Evolutionary conservation across 2,888 invertebrate genomes (phyloP), one percentile per base, ranked within the genome.

Genomic region (Beris chalybata): DNA sequence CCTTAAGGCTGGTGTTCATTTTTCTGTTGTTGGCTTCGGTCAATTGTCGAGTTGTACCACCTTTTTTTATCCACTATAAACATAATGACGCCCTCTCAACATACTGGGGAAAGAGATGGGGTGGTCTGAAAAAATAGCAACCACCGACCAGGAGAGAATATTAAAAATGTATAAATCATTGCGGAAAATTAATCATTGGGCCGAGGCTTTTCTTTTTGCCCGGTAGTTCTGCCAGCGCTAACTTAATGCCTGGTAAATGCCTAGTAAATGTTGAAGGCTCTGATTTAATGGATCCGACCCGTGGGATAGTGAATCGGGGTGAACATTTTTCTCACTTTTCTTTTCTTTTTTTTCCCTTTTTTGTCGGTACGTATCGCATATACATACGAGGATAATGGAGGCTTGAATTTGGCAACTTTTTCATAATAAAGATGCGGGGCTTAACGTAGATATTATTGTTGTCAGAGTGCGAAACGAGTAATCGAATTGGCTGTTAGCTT

Each of bases 131-230:
- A 38, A 38, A 38, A 38, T 22, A 22, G 22, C 22, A 38, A 38
- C 38, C 38, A 38, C 53, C 57, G 9, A 29, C 47, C 29, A 43
- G 48, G 11, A 7, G 52, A 47, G 52, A 61, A 43, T 61, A 61
- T 61, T 61, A 61, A 61, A 61, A 61, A 61, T 61, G 50, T 38
- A 61, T 61, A 61, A 61, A 61, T 61, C 61, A 61, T 61, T 43
- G 61, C 15, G 38, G 38, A 52, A 61, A 61, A 61, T 61, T 61
- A 32, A 61, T 61, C 50, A 59, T 59, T 15, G 38, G 43, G 32
- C 52, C 30, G 31, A 50, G 22, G 31, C 13, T 61, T 50, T 38
- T 9, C 9, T 38, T 38, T 50, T 52, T 38, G 38, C 38, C 12
- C n/a, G 38, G 15, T 38, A 31, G 11, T 43, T 3, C 22, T 38